Conservation (phyloP, 2,113 vertebrate species). For the Rallus limicola region DNA sequence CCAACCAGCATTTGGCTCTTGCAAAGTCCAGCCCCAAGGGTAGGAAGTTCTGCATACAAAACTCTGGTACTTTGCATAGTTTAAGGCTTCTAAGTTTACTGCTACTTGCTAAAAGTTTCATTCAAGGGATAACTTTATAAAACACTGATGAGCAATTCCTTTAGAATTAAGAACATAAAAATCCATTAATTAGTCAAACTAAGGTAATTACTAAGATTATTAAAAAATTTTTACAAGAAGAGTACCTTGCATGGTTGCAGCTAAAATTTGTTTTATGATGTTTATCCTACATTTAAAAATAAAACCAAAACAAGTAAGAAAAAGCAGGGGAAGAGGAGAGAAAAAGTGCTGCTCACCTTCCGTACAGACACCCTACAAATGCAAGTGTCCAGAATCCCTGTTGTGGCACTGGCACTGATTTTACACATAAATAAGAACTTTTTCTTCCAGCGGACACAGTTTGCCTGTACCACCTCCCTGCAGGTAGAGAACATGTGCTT, state of each 20-base stretch:
- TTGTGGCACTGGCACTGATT: conserved; percentile 89
- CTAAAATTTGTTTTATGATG: neutral
- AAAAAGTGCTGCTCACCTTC: conserved; percentile 78
- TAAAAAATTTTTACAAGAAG: neutral
- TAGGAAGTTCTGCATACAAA: neutral
- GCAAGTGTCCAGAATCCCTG: conserved; percentile 90
- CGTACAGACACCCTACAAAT: conserved; percentile 92
- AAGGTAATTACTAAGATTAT: neutral
- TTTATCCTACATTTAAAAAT: neutral
- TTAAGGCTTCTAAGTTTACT: neutral
- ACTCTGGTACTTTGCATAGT: neutral
- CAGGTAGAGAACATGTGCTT: neutral
- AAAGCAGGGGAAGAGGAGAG: neutral
- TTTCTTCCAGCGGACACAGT: conserved; percentile 92
- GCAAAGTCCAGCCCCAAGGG: neutral
- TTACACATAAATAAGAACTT: conserved; percentile 92
- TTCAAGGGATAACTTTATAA: neutral
- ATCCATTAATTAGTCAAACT: neutral
- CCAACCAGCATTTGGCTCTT: neutral
- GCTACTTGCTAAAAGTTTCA: neutral
- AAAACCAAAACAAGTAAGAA: neutral
- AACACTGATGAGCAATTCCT: neutral
- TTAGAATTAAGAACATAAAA: neutral
- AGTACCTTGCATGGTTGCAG: neutral
- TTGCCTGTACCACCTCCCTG: conserved; percentile 91